These are phyloP conservation scores for Tachina lurida DNA, from an alignment of 2,888 invertebrate genomes.

Conservation along the genomic window DNA sequence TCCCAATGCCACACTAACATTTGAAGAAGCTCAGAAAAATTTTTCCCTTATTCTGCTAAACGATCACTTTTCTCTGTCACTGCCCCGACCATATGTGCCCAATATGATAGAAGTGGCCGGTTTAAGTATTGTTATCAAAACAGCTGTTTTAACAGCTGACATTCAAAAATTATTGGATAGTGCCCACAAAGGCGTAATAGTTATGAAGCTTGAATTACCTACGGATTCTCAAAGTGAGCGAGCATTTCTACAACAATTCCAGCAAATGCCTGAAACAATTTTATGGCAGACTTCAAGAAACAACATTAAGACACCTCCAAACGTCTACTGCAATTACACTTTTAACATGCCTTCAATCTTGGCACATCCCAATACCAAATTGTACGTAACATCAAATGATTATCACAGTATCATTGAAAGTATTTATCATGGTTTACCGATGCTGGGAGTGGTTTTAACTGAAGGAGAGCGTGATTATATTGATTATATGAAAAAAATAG, in stretches of 20 bases:
- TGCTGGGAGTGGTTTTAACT: slow-evolving; percentile 80
- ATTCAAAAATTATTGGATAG: neutral
- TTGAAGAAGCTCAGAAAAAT: slow-evolving; percentile 73
- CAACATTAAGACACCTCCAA: neutral
- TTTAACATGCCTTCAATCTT: slow-evolving; percentile 5
- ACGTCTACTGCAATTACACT: neutral
- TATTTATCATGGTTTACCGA: slow-evolving; percentile 81
- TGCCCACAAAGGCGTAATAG: slow-evolving; percentile 74
- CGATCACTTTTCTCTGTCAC: slow-evolving; percentile 78
- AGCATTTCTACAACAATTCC: slow-evolving; percentile 23
- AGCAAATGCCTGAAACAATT: neutral
- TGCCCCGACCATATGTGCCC: slow-evolving; percentile 79
- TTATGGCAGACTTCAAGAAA: slow-evolving; percentile 21
- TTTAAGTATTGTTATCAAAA: slow-evolving; percentile 76
- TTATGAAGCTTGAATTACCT: neutral
- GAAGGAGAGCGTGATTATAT: slow-evolving; percentile 17
- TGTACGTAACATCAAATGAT: slow-evolving; percentile 84
- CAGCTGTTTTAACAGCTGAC: neutral
- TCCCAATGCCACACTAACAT: slow-evolving; percentile 66
- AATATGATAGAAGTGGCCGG: slow-evolving; percentile 82
- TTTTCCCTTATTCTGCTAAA: slow-evolving; percentile 78
- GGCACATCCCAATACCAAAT: slow-evolving; percentile 70
- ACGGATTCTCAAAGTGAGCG: neutral
- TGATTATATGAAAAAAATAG: slow-evolving; percentile 35
- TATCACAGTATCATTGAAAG: slow-evolving; percentile 83